Percentiles rank a stretch among this genome's conserved stretches.
phyloP scores from a whole-genome alignment of 2,797 vertebrate species.

The Luscinia megarhynchos region DNA sequence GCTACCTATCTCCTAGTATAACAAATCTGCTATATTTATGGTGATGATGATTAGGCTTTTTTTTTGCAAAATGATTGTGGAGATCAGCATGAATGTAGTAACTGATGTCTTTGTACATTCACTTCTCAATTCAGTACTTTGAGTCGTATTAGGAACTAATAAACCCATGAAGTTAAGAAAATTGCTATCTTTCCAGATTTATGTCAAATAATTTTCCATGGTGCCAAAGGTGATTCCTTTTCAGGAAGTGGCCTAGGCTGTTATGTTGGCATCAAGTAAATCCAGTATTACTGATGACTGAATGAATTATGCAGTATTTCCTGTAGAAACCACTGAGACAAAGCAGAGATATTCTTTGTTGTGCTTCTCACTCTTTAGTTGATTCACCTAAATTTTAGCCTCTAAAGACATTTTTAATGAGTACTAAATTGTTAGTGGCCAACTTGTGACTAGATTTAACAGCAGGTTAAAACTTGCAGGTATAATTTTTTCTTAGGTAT shows the following conservation, averaged over 20 bases:
- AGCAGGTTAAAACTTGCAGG: neutral
- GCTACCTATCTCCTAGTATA: neutral
- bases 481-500: neutral
- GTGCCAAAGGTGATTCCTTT: neutral
- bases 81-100: neutral
- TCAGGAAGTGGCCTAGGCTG: neutral
- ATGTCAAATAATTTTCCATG: neutral
- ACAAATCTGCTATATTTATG: neutral
- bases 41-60: neutral
- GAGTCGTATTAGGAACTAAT: neutral
- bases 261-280: neutral
- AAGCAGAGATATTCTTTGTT: neutral
- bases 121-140: neutral
- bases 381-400: neutral
- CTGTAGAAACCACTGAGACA: neutral
- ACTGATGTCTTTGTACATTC: neutral
- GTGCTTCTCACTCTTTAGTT: neutral
- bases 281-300: neutral
- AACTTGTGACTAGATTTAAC: neutral
- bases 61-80: neutral
- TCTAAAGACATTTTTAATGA: neutral
- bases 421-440: neutral
- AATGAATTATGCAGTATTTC: neutral
- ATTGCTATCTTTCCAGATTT: rapidly evolving
- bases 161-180: neutral